Base-by-base conservation (phyloP, 2,797 vertebrate genomes). In the Propithecus perrieri region DNA sequence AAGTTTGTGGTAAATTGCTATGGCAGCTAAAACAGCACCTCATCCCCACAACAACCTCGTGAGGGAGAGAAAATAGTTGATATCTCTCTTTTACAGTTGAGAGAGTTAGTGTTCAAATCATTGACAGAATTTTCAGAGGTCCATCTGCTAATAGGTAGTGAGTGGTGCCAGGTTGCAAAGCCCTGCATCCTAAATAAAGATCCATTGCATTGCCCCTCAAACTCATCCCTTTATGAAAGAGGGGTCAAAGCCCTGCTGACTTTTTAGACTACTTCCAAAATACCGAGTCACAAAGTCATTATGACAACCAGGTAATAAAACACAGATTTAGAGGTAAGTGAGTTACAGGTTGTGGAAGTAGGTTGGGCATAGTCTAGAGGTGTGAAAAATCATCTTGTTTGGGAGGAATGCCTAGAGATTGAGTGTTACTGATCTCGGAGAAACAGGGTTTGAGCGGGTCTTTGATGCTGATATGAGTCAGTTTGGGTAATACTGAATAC, bases 241-340 rank as follows among this genome's bases (percentile, higher is more conserved):
- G 24, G 35, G 1, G 1, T 38, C 24, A 8, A 46, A 6, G 50
- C 4, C 11, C 17, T 8, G 0, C 1, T 59, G 18, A 71, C 3
- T 5, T 24, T 55, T 61, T 76, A 35, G 7, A 38, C 4, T 12
- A 17, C 4, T 30, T 50, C 28, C 10, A 22, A 89, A 92, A 43
- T 9, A 46, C 2, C 43, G 38, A 35, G 26, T 18, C 13, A 65
- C 43, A 91, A 63, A 81, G 30, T 35, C 55, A 46, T 67, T 18
- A 48, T 78, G 35, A 20, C 15, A 76, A 13, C 0, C 0, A 78
- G 1, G 35, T 9, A 78, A 4, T 7, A 53, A 72, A 41, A 20
- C 28, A 85, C 10, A 85, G 33, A 28, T 6, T 24, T 2, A 33
- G 4, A 17, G 61, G 41, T 10, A 18, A 59, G 22, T 48, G 43